Base-by-base conservation (phyloP, 2,113 vertebrate genomes). In the Caretta caretta region DNA sequence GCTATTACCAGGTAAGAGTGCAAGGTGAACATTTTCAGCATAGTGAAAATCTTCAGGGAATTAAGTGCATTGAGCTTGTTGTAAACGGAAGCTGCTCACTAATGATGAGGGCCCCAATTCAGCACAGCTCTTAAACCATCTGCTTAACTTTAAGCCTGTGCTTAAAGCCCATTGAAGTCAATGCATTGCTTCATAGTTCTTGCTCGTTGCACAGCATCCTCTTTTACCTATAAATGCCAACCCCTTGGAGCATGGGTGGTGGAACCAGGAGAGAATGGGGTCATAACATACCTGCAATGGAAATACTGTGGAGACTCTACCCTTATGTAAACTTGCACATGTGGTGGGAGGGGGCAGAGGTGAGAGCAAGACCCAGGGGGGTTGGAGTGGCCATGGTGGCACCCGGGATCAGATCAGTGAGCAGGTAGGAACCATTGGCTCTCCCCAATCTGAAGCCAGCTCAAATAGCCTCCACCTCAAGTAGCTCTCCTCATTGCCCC, bases 1-100 rank as follows among this genome's bases (percentile, higher is more conserved):
- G 65, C 38, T 96, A 38, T 83, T 96, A 38, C 89, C 62, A 93
- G 78, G 85, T 95, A 96, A 94, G 27, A 94, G 80, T 83, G 19
- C 35, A 83, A 94, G 51, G 49, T 56, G 22, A 31, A 85, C 31
- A 10, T 48, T 92, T 95, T 57, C 35, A 88, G 62, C 53, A 83
- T 8, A n/a, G 17, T 80, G 27, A 31, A 51, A 51, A 50, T 12
- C 10, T 81, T 80, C 38, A 31, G 5, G 31, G 49, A 53, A n/a
- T 31, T 35, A 35, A 9, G 49, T n/a, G 31, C 10, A 27, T 78
- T 65, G 93, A 92, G 84, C 29, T 38, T 29, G 76, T 53, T 11
- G 76, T 80, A 86, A 96, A 94, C 83, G 31, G 91, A 90, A 92
- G 80, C 4, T 27, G 46, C 91, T 91, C 89, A 31, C 11, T 83